These are phyloP conservation scores for Acanthisitta chloris DNA, from an alignment of 2,113 vertebrate species.

Conservation along the genomic window DNA sequence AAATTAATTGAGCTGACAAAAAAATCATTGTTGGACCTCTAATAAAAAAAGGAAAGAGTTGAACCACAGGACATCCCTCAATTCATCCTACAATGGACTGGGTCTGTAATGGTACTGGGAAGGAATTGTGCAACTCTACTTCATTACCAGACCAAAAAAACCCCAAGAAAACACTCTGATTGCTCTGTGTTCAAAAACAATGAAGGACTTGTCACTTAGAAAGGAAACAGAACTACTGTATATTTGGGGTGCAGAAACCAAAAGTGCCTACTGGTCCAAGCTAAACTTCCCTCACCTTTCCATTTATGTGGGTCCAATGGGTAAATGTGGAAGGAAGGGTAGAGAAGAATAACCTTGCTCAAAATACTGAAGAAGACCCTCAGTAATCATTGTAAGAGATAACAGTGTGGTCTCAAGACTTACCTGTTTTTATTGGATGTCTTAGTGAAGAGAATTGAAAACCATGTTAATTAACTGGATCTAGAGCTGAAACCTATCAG, in stretches of 20 bases:
- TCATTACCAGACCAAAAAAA: neutral
- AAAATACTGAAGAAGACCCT: neutral
- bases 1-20: neutral
- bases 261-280: neutral
- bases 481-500: neutral
- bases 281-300: neutral
- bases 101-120: neutral
- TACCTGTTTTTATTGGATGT: neutral
- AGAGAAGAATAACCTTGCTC: neutral
- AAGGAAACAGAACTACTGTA: neutral
- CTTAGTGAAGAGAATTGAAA: neutral
- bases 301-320: neutral
- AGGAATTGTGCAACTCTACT: neutral
- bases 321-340: neutral
- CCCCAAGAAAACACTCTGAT: neutral
- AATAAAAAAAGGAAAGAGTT: too few relatives aligned
- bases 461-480: neutral
- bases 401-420: neutral
- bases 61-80: neutral
- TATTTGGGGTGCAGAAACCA: neutral
- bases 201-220: neutral
- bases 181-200: neutral
- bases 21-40: neutral
- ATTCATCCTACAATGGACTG: neutral
- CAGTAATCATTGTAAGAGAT: neutral